Evolutionary conservation across 1,140 invertebrate genomes (phyloP).

Genomic region (Caerostris darwini): DNA sequence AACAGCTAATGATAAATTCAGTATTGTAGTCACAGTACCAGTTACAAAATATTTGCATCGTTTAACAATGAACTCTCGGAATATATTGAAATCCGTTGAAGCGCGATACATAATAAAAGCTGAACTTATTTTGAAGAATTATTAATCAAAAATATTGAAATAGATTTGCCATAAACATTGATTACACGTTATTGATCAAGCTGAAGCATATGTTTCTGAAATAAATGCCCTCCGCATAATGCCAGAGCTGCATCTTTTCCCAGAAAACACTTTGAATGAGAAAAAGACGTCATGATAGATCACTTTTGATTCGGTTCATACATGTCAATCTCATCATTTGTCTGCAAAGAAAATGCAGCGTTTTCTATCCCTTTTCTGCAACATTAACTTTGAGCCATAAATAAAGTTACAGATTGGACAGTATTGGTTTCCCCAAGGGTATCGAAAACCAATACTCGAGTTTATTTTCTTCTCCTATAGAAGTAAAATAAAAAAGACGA

Average conservation of each 20-base stretch:
- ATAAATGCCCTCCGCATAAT: background rate
- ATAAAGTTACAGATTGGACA: slow-evolving; percentile 29
- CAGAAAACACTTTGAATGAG: background rate
- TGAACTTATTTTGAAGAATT: no score
- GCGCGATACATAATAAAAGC: no score
- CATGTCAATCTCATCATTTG: background rate
- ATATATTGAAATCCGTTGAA: no score
- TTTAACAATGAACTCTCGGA: no score
- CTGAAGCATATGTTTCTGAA: no score
- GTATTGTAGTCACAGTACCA: no score
- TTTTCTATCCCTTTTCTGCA: background rate
- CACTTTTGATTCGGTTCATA: background rate
- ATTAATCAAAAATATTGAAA: no score
- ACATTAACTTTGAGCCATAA: slow-evolving; percentile 5
- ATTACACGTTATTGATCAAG: no score
- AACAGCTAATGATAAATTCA: no score
- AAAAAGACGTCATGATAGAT: background rate
- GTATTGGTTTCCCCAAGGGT: background rate
- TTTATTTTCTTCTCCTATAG: background rate
- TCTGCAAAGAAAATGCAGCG: background rate
- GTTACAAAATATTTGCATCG: no score
- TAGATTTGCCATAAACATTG: no score
- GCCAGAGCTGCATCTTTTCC: background rate
- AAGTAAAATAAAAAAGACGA: background rate
- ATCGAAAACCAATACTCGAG: background rate